Evolutionary conservation across 2,888 invertebrate genomes (phyloP), one percentile per base, ranked within the genome.

Genomic region (Asteroscopus sphinx): DNA sequence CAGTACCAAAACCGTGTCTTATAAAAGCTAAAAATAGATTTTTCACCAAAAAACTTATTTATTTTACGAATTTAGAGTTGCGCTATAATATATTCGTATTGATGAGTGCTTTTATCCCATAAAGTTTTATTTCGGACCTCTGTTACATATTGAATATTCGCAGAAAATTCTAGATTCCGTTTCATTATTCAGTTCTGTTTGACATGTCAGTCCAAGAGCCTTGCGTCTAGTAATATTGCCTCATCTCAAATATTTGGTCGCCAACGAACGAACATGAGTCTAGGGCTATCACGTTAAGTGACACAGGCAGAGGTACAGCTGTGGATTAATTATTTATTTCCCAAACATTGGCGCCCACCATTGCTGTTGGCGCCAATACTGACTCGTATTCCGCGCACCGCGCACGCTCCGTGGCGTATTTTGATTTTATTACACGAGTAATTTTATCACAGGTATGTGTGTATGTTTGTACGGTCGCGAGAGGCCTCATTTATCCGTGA

Each of bases 401-500:
- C 58, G 44, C 47, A 52, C 49, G 49, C 54, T 40, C 51, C 52
- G 45, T 51, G 32, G 51, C 59, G 65, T 78, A 79, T 80, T 79
- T 74, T 73, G 71, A 75, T 83, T 86, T 83, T 82, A 82, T 81
- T 81, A 76, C 79, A 47, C 60, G 66, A 66, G 73, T 74, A 68
- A 77, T 81, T 83, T 82, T 79, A 81, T 76, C 67, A 68, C 76
- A 62, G 68, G 71, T 69, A 69, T 63, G 68, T 68, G 48, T 59
- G 44, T 72, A 64, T 77, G 68, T 62, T 71, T 68, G 68, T 65
- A 49, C 71, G 65, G 68, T 75, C 69, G 57, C 72, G 63, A 72
- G 72, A 73, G 77, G 76, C 74, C 78, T 77, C 70, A 59, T 76
- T 62, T 80, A 55, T 58, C 57, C 76, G 58, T 69, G 72, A 62